Conservation (phyloP, 2,797 vertebrate species). For the Poeciliopsis paucimaculata region DNA sequence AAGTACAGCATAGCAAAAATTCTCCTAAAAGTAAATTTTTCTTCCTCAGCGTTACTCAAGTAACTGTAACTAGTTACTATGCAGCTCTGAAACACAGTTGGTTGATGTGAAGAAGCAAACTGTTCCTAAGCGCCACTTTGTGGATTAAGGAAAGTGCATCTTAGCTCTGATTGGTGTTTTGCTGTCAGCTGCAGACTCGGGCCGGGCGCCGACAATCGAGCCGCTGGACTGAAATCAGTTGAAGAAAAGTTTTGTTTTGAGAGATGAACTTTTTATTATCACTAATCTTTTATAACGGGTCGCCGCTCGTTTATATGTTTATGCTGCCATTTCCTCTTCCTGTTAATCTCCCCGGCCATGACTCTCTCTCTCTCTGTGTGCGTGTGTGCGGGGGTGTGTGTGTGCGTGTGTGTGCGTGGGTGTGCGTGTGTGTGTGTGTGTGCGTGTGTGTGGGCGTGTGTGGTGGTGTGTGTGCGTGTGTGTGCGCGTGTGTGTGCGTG, state of each 20-base stretch:
- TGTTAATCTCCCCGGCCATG: slow-evolving; percentile 67
- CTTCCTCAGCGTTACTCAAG: too few species aligned
- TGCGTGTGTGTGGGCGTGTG: slow-evolving; percentile 14
- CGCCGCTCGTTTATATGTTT: slow-evolving; percentile 63
- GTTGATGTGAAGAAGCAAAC: slow-evolving; percentile 4
- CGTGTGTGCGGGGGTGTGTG: slow-evolving; percentile 12
- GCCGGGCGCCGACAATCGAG: not conserved
- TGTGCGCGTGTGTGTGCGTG: slow-evolving; percentile 16
- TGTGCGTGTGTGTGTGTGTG: slow-evolving; percentile 3
- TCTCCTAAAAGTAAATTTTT: too few species aligned
- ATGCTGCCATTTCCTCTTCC: slow-evolving; percentile 73
- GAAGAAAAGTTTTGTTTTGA: slow-evolving; percentile 19
- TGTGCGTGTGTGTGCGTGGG: slow-evolving; percentile 11
- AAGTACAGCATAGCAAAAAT: too few species aligned
- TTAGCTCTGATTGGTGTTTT: slow-evolving; percentile 16
- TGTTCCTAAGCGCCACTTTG: slow-evolving; percentile 22
- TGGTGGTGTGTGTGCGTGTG: slow-evolving; percentile 24
- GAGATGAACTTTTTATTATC: slow-evolving; percentile 50
- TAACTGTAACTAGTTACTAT: too few species aligned
- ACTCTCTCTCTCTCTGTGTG: slow-evolving; percentile 20
- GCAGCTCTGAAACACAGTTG: not conserved
- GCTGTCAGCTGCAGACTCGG: not conserved
- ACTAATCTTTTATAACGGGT: slow-evolving; percentile 61
- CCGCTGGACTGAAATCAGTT: slow-evolving; percentile 3
- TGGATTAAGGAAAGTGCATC: slow-evolving; percentile 30